Percentiles rank a stretch among this genome's conserved stretches.
Evolutionary conservation across 2,888 invertebrate genomes (phyloP).

Genomic region (Orthosia incerta): DNA sequence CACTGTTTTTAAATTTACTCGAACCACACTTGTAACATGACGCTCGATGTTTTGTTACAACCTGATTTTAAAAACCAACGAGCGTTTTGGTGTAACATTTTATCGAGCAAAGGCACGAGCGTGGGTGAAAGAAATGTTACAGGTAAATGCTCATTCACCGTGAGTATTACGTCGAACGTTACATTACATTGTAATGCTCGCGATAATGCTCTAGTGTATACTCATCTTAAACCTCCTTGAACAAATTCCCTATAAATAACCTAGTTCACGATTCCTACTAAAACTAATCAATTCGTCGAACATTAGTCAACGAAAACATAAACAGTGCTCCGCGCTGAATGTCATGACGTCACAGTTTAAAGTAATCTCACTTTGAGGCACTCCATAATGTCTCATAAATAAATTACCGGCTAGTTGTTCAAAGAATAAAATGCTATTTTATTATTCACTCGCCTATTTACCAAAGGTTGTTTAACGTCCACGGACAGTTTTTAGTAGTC

Average conservation of each 20-base stretch:
- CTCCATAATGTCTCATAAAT: constrained; percentile 65
- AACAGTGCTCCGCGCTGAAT: constrained; percentile 18
- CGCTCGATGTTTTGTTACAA: too few relatives aligned
- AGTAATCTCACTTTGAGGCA: constrained; percentile 53
- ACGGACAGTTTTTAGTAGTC: constrained; percentile 13
- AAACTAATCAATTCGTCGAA: constrained; percentile 16
- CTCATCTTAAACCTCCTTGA: too few relatives aligned
- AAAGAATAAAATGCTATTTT: constrained; percentile 54
- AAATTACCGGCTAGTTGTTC: constrained; percentile 58
- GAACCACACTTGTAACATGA: too few relatives aligned
- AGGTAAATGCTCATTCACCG: too few relatives aligned
- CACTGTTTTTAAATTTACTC: too few relatives aligned
- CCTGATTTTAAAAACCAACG: too few relatives aligned
- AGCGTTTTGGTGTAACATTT: too few relatives aligned
- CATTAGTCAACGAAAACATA: constrained; percentile 13
- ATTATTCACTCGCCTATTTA: constrained; percentile 53
- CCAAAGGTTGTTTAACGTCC: constrained; percentile 17
- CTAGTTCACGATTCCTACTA: background rate
- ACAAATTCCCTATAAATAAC: background rate
- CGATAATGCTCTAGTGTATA: too few relatives aligned
- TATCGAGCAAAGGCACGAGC: too few relatives aligned
- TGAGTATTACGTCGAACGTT: too few relatives aligned
- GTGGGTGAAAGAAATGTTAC: too few relatives aligned
- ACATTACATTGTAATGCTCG: too few relatives aligned
- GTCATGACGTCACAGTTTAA: constrained; percentile 34